Base-by-base conservation (phyloP, 2,888 invertebrate genomes). In the Agrotis segetum region DNA sequence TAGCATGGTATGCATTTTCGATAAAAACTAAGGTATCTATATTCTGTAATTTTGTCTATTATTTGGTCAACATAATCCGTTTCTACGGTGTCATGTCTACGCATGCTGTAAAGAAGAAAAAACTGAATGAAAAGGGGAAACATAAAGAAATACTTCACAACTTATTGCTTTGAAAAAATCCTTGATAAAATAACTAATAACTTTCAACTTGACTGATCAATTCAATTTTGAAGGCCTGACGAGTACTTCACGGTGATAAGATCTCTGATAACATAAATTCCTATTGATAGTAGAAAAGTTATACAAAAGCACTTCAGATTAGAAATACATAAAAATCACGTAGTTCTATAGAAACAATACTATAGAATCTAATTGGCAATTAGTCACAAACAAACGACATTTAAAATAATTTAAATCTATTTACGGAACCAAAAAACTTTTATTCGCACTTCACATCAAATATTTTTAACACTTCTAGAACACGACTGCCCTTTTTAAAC, bases 401-500 rank as follows among this genome's bases (percentile, higher is more conserved):
- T 70, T 60, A 49, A 21, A 40, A 49, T 40, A 40, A 40, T 40
- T 40, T 19, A 11, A 0, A 24, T 59, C 17, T 40, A 67, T 49
- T 72, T 73, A 69, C 49, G 40, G 34, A 34, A 34, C 29, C 14
- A 1, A 3, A 34, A 65, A 24, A 50, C 29, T 60, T 69, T 21
- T 50, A 4, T n/a, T 77, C 78, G 40, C 77, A 68, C 77, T 79
- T 74, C 61, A 79, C 75, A 21, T 13, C 40, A 40, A 40, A 40
- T 40, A 40, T 47, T 1, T 21, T 13, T 24, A 46, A 40, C 67
- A 63, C 56, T 56, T 7, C 79, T 24, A 11, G 19, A 59, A 56
- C 67, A 62, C 62, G 50, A 52, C 64, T 56, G 52, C n/a, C 44
- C 29, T 71, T 67, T 29, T 44, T 53, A 74, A 66, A 72, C 49